Base-by-base conservation (phyloP, 2,113 vertebrate species). In the Eptesicus fuscus region DNA sequence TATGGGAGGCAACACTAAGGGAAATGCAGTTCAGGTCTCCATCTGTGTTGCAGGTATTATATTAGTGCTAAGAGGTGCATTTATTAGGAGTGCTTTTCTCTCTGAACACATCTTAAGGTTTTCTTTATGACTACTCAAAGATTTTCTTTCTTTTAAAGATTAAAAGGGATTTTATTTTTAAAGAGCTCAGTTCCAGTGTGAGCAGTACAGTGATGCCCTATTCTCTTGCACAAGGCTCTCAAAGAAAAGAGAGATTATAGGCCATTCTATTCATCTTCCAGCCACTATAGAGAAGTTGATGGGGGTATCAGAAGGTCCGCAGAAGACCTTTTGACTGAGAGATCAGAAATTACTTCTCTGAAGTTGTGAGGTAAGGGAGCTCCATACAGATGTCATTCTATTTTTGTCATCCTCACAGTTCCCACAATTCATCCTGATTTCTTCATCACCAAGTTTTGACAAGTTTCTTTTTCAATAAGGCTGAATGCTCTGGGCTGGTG, bases 391-490 rank as follows among this genome's bases (percentile, higher is more conserved):
- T 47, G 18, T 53, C 59, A 78, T 73, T 86, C 32, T 84, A 32
- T 91, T 89, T 94, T 90, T 56, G 82, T 93, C 23, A 0, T 95
- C 74, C 32, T 79, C 8, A 3, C 11, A 10, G 6, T 47, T 53
- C 77, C 78, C 65, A 35, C 78, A 40, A 13, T 87, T 94, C 85
- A 89, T 78, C 86, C 65, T 47, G 74, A 95, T 91, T 90, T 93
- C 93, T 94, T 95, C 90, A 91, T 80, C 32, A 12, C 73, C 44
- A 83, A 18, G 17, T 86, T 92, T 92, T 93, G 96, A 95, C 3
- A 78, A 42, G 49, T 49, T 80, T 94, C 37, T 87, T 91, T 85
- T 87, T 32, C 4, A 1, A 74, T 90, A 73, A 93, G 47, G 22
- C 70, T 67, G 42, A 80, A 47, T 23, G 83, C 56, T 77, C 1